Evolutionary conservation across 2,888 invertebrate species (phyloP).

Genomic region (Quadroppia sp.): DNA sequence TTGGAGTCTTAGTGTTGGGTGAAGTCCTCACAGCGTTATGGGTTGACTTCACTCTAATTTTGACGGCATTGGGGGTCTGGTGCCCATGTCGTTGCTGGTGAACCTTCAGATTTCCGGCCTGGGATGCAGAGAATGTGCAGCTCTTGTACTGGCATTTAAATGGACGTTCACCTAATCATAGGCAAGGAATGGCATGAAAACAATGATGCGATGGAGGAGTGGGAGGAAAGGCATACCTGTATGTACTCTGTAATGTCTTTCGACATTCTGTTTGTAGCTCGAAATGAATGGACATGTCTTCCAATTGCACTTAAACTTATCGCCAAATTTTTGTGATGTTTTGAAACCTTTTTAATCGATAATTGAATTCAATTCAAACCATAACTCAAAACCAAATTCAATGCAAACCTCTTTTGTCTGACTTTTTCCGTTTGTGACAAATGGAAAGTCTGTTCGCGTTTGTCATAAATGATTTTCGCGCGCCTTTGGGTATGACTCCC

Average conservation of each 20-base stretch:
- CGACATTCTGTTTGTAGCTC: constrained; percentile 24
- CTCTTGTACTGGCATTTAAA: constrained; percentile 29
- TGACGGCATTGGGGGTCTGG: background rate
- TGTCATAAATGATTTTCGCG: background rate
- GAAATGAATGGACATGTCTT: background rate
- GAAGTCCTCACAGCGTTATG: background rate
- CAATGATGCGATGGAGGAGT: background rate
- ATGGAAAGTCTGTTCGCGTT: background rate
- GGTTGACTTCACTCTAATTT: background rate
- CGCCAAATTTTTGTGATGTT: constrained; percentile 17
- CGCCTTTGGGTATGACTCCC: too few species aligned
- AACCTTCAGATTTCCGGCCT: constrained; percentile 21
- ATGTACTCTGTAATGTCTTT: constrained; percentile 28
- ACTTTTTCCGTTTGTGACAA: background rate
- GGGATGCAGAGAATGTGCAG: background rate
- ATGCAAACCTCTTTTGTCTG: background rate
- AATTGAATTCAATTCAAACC: background rate
- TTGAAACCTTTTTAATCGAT: constrained; percentile 1
- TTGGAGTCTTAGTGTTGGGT: too few species aligned
- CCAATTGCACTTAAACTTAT: constrained; percentile 26
- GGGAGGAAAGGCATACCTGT: background rate
- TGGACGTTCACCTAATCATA: constrained; percentile 10
- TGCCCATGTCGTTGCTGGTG: constrained; percentile 28
- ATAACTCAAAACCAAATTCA: too few species aligned
- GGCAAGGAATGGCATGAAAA: background rate